Evolutionary conservation across 2,113 vertebrate genomes (phyloP), one percentile per base, ranked within the genome.

Genomic region (Micronycteris hirsuta): DNA sequence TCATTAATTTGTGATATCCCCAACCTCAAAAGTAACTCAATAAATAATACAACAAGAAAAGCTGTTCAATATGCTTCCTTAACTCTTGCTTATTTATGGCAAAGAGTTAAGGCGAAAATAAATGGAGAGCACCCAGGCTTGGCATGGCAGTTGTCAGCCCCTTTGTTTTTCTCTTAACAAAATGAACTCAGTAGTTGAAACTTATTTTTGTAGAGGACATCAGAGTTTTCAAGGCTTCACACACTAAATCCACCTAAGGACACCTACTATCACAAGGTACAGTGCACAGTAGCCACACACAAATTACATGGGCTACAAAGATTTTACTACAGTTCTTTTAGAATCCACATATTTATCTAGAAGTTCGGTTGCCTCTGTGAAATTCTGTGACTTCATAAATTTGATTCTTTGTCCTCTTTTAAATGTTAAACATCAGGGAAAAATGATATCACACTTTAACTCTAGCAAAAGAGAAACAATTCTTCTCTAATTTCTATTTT

Each of bases 401-500:
- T 77, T 56, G 2, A 80, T 47, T 87, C 17, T 92, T 52, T 88
- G 31, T 70, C 6, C 26, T 85, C n/a, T 61, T 31, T 24, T 17
- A 78, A 52, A 93, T 28, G 87, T 19, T 36, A 82, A 73, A 4
- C 58, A 82, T 73, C 7, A 91, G 22, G 65, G 16, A 93, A 86
- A 78, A 81, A 38, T 61, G 17, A 12, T 70, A 84, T 43, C 19
- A 45, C 61, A 81, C 19, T 73, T 91, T 56, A 38, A 22, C 54
- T 81, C 67, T 43, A 65, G 26, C 13, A 33, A 58, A 90, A 85
- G 28, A 58, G 22, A 90, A 84, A 77, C 5, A 52, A 45, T 65
- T 47, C 8, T 85, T 45, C n/a, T 65, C 54, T 74, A 45, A 93
- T 93, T 85, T 93, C 24, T 71, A 31, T 86, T 86, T 96, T 80